A percentile compares a stretch with the other conserved stretches of the same genome.
Evolutionary conservation across 2,888 invertebrate genomes (phyloP).

Genomic region (Mythimna pallens): DNA sequence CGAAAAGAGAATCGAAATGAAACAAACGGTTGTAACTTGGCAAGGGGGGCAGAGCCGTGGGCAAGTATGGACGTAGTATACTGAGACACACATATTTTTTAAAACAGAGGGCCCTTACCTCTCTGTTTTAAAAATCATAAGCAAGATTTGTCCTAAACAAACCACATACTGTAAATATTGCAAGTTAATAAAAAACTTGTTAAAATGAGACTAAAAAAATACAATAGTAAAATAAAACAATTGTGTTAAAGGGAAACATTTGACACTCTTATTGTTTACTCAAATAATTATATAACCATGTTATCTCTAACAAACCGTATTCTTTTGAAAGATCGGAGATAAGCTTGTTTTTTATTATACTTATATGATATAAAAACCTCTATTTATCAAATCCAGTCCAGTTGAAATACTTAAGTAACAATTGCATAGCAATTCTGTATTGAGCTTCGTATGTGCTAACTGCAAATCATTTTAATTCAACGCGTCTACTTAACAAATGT

Average conservation of each 20-base stretch:
- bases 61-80: too few species aligned
- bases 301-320: not conserved
- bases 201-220: too few species aligned
- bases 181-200: too few species aligned
- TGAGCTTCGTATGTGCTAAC: not conserved
- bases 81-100: too few species aligned
- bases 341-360: not conserved
- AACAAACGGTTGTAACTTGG: too few species aligned
- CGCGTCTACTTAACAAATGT: constrained; percentile 11
- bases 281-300: constrained; percentile 9
- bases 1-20: too few species aligned
- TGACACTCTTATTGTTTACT: constrained; percentile 11
- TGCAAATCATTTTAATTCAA: constrained; percentile 19
- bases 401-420: too few species aligned
- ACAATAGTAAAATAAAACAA: constrained; percentile 17
- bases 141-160: too few species aligned
- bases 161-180: too few species aligned
- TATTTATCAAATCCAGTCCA: not conserved
- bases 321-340: not conserved
- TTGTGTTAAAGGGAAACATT: constrained; percentile 21
- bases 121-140: too few species aligned
- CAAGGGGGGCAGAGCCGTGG: too few species aligned
- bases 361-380: not conserved
- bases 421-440: not conserved
- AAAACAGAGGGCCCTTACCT: too few species aligned